Conservation (phyloP, 1,140 invertebrate genomes). For the Danaus melanippus region DNA sequence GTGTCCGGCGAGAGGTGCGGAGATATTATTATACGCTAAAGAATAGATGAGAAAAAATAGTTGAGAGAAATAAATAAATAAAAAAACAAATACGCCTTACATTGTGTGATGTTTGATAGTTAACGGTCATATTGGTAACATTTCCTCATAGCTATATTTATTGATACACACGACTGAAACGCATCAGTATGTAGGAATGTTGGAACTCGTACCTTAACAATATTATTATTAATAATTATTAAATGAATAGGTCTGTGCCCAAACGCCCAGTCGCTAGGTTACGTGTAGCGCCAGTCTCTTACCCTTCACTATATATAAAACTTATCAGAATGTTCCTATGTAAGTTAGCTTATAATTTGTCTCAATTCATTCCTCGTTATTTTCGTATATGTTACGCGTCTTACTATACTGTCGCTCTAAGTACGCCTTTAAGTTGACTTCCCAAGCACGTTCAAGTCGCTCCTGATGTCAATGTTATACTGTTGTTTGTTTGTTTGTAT, state of each 20-base stretch:
- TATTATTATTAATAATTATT: constrained; percentile 41
- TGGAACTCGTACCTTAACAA: constrained; percentile 56
- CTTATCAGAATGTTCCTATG: constrained; percentile 50
- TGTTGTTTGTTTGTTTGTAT: constrained; percentile 18
- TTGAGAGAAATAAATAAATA: too few relatives aligned
- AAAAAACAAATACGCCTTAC: constrained; percentile 38
- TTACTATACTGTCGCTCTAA: constrained; percentile 15
- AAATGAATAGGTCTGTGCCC: constrained; percentile 46
- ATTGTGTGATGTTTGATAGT: constrained; percentile 62
- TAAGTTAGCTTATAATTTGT: constrained; percentile 65
- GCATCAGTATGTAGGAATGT: constrained; percentile 51
- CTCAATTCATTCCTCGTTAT: constrained; percentile 57
- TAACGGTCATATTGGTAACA: constrained; percentile 60
- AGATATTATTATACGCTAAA: constrained; percentile 55
- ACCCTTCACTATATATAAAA: constrained; percentile 44
- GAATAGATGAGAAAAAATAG: constrained; percentile 43
- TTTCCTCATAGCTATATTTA: constrained; percentile 57
- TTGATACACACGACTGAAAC: constrained; percentile 57
- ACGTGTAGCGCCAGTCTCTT: constrained; percentile 42
- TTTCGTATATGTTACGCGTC: background rate
- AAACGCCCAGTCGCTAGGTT: constrained; percentile 51
- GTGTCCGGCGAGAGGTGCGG: constrained; percentile 59
- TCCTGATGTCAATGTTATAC: constrained; percentile 9
- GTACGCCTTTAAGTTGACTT: constrained; percentile 15
- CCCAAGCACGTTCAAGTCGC: constrained; percentile 14